Conservation (phyloP, 2,888 invertebrate species). For the Habroteleia sp. region DNA sequence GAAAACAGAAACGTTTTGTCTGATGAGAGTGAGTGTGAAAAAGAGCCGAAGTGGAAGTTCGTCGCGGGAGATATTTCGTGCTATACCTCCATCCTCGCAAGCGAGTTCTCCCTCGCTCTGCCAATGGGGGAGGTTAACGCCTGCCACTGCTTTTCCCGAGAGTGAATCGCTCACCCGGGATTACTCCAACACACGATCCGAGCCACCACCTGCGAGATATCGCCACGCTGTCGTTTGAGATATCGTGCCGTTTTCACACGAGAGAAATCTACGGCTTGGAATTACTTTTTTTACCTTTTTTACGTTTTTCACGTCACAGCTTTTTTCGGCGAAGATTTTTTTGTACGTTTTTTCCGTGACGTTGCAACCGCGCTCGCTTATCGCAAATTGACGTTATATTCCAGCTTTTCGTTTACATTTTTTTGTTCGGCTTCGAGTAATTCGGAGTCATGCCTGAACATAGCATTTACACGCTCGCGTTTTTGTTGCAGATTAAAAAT, state of each 20-base stretch:
- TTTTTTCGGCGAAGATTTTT: conserved; percentile 36
- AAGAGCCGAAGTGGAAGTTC: conserved; percentile 60
- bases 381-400: conserved; percentile 37
- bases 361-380: conserved; percentile 22
- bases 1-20: conserved; percentile 62
- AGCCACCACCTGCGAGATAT: conserved; percentile 60
- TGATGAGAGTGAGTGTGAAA: conserved; percentile 62
- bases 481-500: conserved; percentile 7
- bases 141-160: conserved; percentile 63
- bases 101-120: conserved; percentile 40
- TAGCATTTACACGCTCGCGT: not conserved
- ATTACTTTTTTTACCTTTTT: conserved; percentile 44
- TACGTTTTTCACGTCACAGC: conserved; percentile 9
- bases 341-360: conserved; percentile 1
- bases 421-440: conserved; percentile 7
- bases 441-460: conserved; percentile 7
- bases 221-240: conserved; percentile 60
- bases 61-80: conserved; percentile 63
- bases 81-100: conserved; percentile 34
- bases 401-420: conserved; percentile 14
- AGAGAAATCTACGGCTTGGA: conserved; percentile 51
- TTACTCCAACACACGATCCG: conserved; percentile 64
- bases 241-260: conserved; percentile 56
- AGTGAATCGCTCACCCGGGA: conserved; percentile 62
- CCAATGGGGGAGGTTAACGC: conserved; percentile 62